Conservation (phyloP, 2,797 vertebrate genomes). For the Coendou prehensilis region DNA sequence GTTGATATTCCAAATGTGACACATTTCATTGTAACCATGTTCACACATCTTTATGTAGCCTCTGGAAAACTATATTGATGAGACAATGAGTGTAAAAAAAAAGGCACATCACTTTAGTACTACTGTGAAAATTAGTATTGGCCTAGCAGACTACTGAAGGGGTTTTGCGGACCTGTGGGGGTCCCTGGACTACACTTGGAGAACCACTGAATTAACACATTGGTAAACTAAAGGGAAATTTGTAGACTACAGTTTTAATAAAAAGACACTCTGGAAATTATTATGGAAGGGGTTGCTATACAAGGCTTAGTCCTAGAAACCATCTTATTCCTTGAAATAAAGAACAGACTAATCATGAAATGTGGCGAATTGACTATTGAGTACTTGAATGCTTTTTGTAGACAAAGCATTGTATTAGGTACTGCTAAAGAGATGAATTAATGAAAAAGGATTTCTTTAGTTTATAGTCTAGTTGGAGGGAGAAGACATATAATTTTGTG, state of each 20-base stretch:
- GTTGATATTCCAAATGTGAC: conserved; percentile 49
- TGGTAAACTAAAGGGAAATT: conserved; percentile 32
- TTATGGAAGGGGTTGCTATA: conserved; percentile 2
- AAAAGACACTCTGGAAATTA: conserved; percentile 43
- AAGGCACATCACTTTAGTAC: neutral
- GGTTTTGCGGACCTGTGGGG: neutral
- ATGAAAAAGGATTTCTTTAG: conserved; percentile 37
- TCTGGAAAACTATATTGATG: conserved; percentile 16
- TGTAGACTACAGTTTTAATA: conserved; percentile 31
- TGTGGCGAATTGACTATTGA: conserved; percentile 49
- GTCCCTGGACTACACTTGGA: neutral
- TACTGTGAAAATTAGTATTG: conserved; percentile 57
- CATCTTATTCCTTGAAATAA: conserved; percentile 60
- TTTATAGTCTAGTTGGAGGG: conserved; percentile 51
- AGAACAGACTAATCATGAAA: conserved; percentile 60
- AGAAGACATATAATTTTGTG: conserved; percentile 33
- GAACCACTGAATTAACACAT: conserved; percentile 24
- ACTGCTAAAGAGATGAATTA: conserved; percentile 32
- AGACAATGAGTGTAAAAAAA: conserved; percentile 28
- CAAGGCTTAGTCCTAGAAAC: conserved; percentile 49
- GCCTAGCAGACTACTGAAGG: neutral
- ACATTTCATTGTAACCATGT: conserved; percentile 51
- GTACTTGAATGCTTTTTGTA: conserved; percentile 60
- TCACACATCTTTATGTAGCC: neutral
- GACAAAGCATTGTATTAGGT: conserved; percentile 51